Evolutionary conservation across 2,113 vertebrate genomes (phyloP).

Genomic region (Oostethus manadensis): DNA sequence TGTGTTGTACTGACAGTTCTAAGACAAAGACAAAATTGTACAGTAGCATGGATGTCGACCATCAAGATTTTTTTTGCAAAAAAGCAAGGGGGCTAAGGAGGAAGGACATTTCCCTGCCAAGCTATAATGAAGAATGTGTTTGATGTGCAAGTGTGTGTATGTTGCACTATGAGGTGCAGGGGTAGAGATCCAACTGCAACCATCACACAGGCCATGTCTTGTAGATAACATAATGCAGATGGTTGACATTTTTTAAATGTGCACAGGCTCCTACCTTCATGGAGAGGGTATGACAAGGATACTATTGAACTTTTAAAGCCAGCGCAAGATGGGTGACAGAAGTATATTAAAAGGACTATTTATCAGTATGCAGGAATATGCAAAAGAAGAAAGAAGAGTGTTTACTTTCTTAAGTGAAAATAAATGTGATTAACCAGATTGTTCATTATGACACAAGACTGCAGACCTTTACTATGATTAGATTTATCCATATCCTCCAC

Average conservation of each 20-base stretch:
- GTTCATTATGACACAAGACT: no score
- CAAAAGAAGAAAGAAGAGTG: no score
- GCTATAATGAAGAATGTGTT: constrained; percentile 3
- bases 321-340: neutral
- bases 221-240: constrained; percentile 17
- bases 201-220: constrained; percentile 45
- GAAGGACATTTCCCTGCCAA: neutral
- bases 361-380: no score
- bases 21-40: constrained; percentile 19
- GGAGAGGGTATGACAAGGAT: neutral
- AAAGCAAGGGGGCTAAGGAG: constrained; percentile 2
- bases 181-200: constrained; percentile 16
- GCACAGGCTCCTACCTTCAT: constrained; percentile 1
- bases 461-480: no score
- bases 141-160: constrained; percentile 5
- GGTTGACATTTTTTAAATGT: constrained; percentile 10
- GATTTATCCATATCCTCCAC: no score
- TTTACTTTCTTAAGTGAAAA: no score
- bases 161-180: constrained; percentile 12
- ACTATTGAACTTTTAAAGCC: neutral
- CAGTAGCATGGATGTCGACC: neutral
- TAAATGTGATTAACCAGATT: no score
- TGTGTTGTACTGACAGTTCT: constrained; percentile 86
- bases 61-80: constrained; percentile 7
- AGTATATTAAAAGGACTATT: neutral